These are phyloP conservation scores for Chrysaora quinquecirrha DNA, from an alignment of 30 jellyfish, hydroid and myxozoan genomes.

Conservation along the genomic window DNA sequence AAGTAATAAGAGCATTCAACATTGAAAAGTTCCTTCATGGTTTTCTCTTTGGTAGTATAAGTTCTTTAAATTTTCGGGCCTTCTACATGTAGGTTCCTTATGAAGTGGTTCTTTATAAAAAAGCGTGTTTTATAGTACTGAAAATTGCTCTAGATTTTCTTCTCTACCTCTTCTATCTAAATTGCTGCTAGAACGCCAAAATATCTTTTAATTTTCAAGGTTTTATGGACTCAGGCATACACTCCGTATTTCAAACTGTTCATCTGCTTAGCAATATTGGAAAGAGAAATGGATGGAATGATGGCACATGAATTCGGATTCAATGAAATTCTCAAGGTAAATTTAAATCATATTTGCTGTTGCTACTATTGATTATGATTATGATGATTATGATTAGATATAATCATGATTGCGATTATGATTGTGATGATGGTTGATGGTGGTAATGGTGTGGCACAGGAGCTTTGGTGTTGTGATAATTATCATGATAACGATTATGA, in stretches of 20 bases:
- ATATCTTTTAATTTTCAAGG: conserved; percentile 59
- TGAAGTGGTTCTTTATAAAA: no score
- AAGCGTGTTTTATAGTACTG: no score
- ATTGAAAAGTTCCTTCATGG: no score
- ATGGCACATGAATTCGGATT: conserved; percentile 70
- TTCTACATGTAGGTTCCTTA: no score
- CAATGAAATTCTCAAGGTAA: conserved; percentile 85
- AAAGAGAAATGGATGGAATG: conserved; percentile 76
- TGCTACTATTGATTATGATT: background rate
- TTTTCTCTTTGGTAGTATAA: no score
- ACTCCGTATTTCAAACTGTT: conserved; percentile 85
- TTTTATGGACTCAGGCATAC: conserved; percentile 71
- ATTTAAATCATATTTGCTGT: background rate
- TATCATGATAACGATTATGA: background rate
- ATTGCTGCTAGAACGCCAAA: no score
- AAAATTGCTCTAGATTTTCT: no score
- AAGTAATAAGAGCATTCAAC: no score
- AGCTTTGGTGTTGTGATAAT: background rate
- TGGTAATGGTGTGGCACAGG: no score
- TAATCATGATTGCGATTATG: background rate
- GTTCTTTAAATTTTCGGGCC: no score
- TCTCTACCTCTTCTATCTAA: no score
- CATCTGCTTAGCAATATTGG: conserved; percentile 76
- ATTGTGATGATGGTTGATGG: background rate
- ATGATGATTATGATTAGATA: background rate